phyloP scores from a whole-genome alignment of 2,113 vertebrate species.

The Argyrosomus japonicus region DNA sequence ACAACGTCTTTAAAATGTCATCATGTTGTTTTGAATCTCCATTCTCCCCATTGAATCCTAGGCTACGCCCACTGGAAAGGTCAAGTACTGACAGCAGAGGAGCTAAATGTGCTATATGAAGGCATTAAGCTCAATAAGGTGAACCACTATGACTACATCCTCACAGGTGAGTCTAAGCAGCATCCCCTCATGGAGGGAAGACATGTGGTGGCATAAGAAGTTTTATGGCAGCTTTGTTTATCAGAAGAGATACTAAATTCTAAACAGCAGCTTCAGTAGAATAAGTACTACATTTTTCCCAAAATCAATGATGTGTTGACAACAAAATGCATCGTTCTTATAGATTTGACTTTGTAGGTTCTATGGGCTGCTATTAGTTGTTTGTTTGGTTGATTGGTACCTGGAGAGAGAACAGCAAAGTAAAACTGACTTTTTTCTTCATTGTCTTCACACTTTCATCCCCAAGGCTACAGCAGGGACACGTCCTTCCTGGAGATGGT shows the following conservation, averaged over 20 bases:
- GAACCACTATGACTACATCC: conserved; percentile 95
- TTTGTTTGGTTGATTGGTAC: neutral
- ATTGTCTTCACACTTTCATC: neutral
- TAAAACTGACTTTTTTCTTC: neutral
- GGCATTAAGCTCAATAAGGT: conserved; percentile 93
- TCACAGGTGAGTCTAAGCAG: conserved; percentile 87
- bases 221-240: neutral
- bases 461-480: conserved; percentile 92
- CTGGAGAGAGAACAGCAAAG: neutral
- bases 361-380: neutral
- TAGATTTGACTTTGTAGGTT: too few relatives aligned
- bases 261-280: neutral
- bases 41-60: conserved; percentile 60
- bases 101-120: conserved; percentile 93
- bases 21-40: neutral
- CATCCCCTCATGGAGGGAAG: neutral
- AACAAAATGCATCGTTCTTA: neutral
- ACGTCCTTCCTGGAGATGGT: conserved; percentile 92
- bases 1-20: neutral
- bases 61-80: conserved; percentile 97
- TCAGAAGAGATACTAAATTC: neutral
- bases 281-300: neutral
- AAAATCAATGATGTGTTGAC: neutral
- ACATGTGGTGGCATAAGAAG: neutral
- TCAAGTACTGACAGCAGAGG: conserved; percentile 92